A percentile compares a stretch with the other conserved stretches of the same genome.
These are phyloP conservation scores for Balaeniceps rex DNA, from an alignment of 2,113 vertebrate genomes.

Conservation along the genomic window DNA sequence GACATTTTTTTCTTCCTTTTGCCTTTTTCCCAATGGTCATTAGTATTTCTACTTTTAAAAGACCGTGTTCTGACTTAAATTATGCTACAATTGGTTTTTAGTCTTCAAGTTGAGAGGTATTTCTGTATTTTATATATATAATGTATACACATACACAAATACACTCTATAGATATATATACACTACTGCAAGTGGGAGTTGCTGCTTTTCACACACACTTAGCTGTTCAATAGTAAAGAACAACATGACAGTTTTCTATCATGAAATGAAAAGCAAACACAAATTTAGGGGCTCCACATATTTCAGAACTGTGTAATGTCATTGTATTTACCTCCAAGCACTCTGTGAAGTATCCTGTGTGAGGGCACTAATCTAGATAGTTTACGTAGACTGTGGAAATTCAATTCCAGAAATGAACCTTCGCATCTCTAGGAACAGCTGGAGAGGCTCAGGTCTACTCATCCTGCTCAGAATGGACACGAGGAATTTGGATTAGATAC, in stretches of 20 bases:
- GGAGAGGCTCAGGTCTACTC: slow-evolving; percentile 45
- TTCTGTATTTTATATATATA: not conserved
- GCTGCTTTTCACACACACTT: not conserved
- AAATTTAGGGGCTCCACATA: not conserved
- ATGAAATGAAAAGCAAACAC: slow-evolving; percentile 1
- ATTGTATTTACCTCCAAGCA: not conserved
- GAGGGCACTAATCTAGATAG: not conserved
- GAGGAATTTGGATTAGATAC: slow-evolving; percentile 60
- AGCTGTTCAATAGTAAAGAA: not conserved
- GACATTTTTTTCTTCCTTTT: not conserved
- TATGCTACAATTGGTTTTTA: not conserved
- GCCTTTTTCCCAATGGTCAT: not conserved
- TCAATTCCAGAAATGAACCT: slow-evolving; percentile 31
- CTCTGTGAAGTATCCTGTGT: not conserved
- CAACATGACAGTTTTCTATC: not conserved
- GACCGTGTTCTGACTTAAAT: not conserved
- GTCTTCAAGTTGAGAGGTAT: not conserved
- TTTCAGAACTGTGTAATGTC: not conserved
- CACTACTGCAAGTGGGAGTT: not conserved
- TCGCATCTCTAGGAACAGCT: slow-evolving; percentile 8
- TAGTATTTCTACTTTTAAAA: not conserved
- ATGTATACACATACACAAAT: not conserved
- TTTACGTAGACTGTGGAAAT: not conserved
- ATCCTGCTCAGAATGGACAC: slow-evolving; percentile 15
- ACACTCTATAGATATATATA: not conserved